Evolutionary conservation across 2,888 invertebrate species (phyloP), one percentile per base, ranked within the genome.

Genomic region (Eudasyphora cyanicolor): DNA sequence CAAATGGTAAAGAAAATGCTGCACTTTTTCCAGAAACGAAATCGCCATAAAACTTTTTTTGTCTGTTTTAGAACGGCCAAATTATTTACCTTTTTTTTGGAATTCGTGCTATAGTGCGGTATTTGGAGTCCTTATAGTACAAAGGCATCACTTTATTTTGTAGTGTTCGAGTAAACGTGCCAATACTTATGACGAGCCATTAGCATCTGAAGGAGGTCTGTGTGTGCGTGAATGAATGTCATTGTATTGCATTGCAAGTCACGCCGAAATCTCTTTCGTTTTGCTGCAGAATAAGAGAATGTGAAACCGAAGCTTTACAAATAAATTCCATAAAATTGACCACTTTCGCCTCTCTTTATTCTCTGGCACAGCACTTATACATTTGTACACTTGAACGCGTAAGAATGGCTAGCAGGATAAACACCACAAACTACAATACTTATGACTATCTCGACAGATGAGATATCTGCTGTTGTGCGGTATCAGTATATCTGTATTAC

Each of bases 251-350:
- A 10, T 27, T 57, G n/a, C n/a, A n/a, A n/a, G 19, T 45, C 24
- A 69, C 29, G 7, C 17, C 17, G n/a, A n/a, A n/a, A n/a, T n/a
- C 45, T 45, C n/a, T n/a, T 4, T n/a, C 2, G n/a, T n/a, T 45
- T n/a, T 45, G 12, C 45, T 32, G n/a, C n/a, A 45, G 45, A 45
- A n/a, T 45, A 6, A 42, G 17, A 38, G 38, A 35, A 14, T 38
- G 21, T 35, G 17, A 54, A n/a, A n/a, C n/a, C 10, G 57, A 24
- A 29, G 27, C 38, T 24, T n/a, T 12, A 60, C 57, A 12, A 21
- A 67, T 67, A 67, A 42, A 67, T 67, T 67, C 24, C 67, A 3
- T 21, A 42, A 67, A 42, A 67, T 38, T 67, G 67, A 42, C 67
- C 42, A 67, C 21, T 21, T 19, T 67, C 24, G 12, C 8, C 42